Conservation (phyloP, 2,888 invertebrate species). For the Selenia dentaria region DNA sequence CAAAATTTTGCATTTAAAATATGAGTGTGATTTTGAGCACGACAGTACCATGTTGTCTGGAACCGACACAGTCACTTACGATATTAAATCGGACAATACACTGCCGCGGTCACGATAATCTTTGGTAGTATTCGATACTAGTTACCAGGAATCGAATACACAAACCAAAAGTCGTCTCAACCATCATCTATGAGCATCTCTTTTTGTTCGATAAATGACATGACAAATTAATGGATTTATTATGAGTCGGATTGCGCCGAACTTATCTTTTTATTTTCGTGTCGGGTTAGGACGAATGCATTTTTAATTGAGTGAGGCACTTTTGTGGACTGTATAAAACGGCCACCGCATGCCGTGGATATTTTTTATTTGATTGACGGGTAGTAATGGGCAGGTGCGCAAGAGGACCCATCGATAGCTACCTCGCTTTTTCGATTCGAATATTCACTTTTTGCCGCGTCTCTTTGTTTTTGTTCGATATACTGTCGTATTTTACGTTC, state of each 20-base stretch:
- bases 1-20: no score
- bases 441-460: slow-evolving; percentile 65
- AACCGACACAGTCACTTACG: slow-evolving; percentile 65
- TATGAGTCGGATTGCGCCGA: slow-evolving; percentile 76
- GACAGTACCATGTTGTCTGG: slow-evolving; percentile 45
- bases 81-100: slow-evolving; percentile 74
- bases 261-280: slow-evolving; percentile 71
- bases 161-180: slow-evolving; percentile 43
- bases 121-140: slow-evolving; percentile 67
- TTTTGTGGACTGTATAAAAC: slow-evolving; percentile 82
- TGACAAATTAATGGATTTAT: slow-evolving; percentile 85
- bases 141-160: slow-evolving; percentile 63
- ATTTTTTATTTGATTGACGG: slow-evolving; percentile 84
- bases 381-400: slow-evolving; percentile 83
- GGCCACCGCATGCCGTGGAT: slow-evolving; percentile 78
- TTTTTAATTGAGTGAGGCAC: slow-evolving; percentile 84
- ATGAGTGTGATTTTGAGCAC: slow-evolving; percentile 44
- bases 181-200: slow-evolving; percentile 18
- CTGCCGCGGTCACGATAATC: slow-evolving; percentile 66
- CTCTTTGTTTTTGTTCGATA: slow-evolving; percentile 59
- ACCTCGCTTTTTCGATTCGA: slow-evolving; percentile 75
- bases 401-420: slow-evolving; percentile 71
- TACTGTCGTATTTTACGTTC: slow-evolving; percentile 56
- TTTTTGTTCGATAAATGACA: slow-evolving; percentile 74
- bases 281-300: slow-evolving; percentile 82